Conservation (phyloP, 2,888 invertebrate genomes). For the Parthenolecanium corni region DNA sequence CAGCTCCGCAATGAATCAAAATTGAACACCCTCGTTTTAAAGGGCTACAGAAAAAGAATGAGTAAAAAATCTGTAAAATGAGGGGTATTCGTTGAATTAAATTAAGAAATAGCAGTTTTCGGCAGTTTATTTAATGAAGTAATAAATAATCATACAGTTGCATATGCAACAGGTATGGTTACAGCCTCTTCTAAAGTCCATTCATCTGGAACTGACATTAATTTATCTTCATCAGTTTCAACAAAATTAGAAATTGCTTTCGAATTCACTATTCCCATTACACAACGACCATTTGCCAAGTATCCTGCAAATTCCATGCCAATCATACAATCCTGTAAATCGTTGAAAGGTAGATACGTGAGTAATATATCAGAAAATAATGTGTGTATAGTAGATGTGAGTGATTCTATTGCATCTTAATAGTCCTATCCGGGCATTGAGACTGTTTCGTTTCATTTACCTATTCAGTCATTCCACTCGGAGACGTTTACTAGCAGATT, state of each 20-base stretch:
- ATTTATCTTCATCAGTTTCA: conserved; percentile 40
- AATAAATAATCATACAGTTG: conserved; percentile 43
- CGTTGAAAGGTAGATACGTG: too few relatives aligned
- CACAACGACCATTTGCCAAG: conserved; percentile 37
- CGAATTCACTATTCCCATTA: conserved; percentile 40
- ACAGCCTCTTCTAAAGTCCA: conserved; percentile 55
- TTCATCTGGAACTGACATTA: conserved; percentile 46
- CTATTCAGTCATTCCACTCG: too few relatives aligned
- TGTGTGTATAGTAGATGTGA: too few relatives aligned
- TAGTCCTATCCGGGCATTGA: too few relatives aligned
- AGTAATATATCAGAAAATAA: too few relatives aligned
- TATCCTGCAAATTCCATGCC: conserved; percentile 46
- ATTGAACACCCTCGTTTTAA: conserved; percentile 41
- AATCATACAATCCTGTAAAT: neutral
- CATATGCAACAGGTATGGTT: conserved; percentile 52
- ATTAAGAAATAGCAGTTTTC: too few relatives aligned
- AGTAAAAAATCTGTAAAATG: conserved; percentile 47
- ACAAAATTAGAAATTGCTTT: conserved; percentile 42
- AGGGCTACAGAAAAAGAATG: conserved; percentile 47
- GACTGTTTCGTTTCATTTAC: too few relatives aligned
- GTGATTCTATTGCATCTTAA: too few relatives aligned
- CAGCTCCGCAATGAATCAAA: conserved; percentile 51
- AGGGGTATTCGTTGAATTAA: too few relatives aligned
- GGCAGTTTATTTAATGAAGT: too few relatives aligned
- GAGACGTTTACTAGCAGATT: too few relatives aligned